A percentile compares a stretch with the other conserved stretches of the same genome.
Evolutionary conservation across 37 sponge, comb jelly and placozoan species (phyloP).

Genomic region (Halichondria panicea): DNA sequence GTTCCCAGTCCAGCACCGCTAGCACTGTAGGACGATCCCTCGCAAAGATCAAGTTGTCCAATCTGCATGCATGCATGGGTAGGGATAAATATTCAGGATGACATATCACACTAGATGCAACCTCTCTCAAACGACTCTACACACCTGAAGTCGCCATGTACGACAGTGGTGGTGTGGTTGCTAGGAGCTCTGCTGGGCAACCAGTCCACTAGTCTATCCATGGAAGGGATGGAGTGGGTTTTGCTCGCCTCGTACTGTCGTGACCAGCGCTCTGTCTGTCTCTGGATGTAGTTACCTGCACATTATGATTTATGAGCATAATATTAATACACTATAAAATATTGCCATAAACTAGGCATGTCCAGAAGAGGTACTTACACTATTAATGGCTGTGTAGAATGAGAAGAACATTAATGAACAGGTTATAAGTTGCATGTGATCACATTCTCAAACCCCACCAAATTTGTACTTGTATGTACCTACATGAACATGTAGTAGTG

Average conservation of each 20-base stretch:
- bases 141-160: slow-evolving; percentile 84
- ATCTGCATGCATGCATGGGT: slow-evolving; percentile 7
- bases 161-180: slow-evolving; percentile 44
- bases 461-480: background rate
- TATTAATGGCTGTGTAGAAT: background rate
- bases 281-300: slow-evolving; percentile 30
- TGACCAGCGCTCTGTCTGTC: slow-evolving; percentile 57
- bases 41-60: slow-evolving; percentile 69
- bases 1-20: slow-evolving; percentile 87
- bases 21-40: slow-evolving; percentile 41
- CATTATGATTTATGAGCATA: too few relatives aligned
- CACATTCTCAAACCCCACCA: background rate
- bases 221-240: slow-evolving; percentile 18
- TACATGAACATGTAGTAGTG: too few relatives aligned
- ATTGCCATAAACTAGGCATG: background rate
- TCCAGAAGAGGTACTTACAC: background rate
- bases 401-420: background rate
- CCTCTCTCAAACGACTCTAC: background rate
- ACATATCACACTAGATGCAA: background rate
- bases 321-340: background rate
- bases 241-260: slow-evolving; percentile 52
- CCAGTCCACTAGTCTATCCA: slow-evolving; percentile 21
- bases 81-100: background rate
- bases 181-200: slow-evolving; percentile 41
- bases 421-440: background rate